A percentile compares a stretch with the other conserved stretches of the same genome.
Conservation (phyloP, 2,888 invertebrate species). For the Leptogaster cylindrica region DNA sequence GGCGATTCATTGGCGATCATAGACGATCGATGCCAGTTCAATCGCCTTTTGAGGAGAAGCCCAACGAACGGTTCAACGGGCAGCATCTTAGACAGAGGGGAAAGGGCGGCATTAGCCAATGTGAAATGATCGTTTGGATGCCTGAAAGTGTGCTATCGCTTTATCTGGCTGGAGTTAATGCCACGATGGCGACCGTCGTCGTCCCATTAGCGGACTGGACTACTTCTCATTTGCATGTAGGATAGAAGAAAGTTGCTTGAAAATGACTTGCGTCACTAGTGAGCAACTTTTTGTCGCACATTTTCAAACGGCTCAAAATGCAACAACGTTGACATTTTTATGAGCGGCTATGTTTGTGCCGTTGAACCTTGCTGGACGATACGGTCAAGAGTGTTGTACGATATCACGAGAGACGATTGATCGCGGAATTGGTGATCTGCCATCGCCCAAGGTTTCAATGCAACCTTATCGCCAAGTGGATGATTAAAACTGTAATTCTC, state of each 20-base stretch:
- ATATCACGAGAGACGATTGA: too few relatives aligned
- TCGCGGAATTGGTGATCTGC: too few relatives aligned
- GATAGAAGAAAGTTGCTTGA: slow-evolving; percentile 33
- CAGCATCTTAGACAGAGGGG: neutral
- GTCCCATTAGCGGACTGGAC: slow-evolving; percentile 2
- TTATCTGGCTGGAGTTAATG: neutral
- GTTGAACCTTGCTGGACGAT: too few relatives aligned
- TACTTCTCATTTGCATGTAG: slow-evolving; percentile 35
- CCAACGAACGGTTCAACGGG: neutral
- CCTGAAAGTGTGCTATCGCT: slow-evolving; percentile 22
- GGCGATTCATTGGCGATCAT: too few relatives aligned
- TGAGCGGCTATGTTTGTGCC: slow-evolving; percentile 10
- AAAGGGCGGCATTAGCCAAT: too few relatives aligned
- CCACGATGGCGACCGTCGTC: slow-evolving; percentile 1
- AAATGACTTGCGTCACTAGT: slow-evolving; percentile 28
- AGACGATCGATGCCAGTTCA: neutral
- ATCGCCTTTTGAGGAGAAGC: neutral
- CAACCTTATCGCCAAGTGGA: too few relatives aligned
- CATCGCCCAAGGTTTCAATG: too few relatives aligned
- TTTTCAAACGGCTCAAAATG: neutral
- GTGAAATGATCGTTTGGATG: neutral
- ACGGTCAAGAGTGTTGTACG: too few relatives aligned
- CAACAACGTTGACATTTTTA: slow-evolving; percentile 19
- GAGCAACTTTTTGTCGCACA: neutral
- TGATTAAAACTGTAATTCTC: too few relatives aligned